These are phyloP conservation scores for Graptemys geographica DNA, from an alignment of 2,797 vertebrate genomes.

Conservation along the genomic window DNA sequence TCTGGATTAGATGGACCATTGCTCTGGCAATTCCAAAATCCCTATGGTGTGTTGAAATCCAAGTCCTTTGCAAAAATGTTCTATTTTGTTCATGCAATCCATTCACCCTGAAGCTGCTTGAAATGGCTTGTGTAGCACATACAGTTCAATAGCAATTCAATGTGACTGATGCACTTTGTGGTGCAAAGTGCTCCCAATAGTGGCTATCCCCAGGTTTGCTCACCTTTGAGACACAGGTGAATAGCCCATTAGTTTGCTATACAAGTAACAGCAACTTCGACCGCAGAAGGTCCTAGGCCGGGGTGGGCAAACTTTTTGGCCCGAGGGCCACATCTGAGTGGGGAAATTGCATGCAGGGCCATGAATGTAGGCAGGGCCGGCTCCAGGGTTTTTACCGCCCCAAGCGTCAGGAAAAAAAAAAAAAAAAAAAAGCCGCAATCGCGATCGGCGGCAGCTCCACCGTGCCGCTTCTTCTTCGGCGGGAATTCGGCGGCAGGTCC, in stretches of 20 bases:
- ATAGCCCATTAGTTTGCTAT: background rate
- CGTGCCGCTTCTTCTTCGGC: no score
- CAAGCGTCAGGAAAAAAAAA: no score
- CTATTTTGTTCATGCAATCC: background rate
- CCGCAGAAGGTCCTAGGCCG: conserved; percentile 30
- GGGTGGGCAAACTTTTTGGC: no score
- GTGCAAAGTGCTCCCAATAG: background rate
- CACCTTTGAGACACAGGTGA: accelerated
- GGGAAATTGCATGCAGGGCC: no score
- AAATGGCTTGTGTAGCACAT: background rate
- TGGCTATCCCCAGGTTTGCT: conserved; percentile 7
- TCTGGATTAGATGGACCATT: conserved; percentile 13
- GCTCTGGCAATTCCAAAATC: background rate
- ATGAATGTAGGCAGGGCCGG: no score
- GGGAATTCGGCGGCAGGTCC: no score
- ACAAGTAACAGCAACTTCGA: background rate
- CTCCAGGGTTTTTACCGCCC: no score
- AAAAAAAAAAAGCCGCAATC: no score
- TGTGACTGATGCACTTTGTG: background rate
- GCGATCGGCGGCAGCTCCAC: no score
- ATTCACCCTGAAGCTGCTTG: background rate
- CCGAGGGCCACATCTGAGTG: no score
- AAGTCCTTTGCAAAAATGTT: background rate
- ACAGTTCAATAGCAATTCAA: accelerated
- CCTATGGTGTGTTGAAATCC: background rate